These are phyloP conservation scores for Euleptes europaea DNA, from an alignment of 2,113 vertebrate species.

Conservation along the genomic window DNA sequence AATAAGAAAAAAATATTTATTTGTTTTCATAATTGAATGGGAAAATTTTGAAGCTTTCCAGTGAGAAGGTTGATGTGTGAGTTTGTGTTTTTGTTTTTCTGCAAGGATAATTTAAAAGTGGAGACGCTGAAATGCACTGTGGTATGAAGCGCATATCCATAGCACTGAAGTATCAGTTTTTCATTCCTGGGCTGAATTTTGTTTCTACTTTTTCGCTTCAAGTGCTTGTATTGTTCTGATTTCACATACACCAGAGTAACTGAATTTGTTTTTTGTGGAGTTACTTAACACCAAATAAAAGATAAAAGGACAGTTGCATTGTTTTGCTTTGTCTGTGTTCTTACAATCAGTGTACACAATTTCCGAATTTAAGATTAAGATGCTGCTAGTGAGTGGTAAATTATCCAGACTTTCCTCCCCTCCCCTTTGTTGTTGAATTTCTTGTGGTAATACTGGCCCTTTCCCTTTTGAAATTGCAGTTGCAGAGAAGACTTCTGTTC, in stretches of 20 bases:
- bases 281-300: conserved; percentile 99
- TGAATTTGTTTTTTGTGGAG: conserved; percentile 99
- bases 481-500: neutral
- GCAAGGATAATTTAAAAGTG: conserved; percentile 78
- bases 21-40: conserved; percentile 72
- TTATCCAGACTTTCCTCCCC: neutral
- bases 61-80: conserved; percentile 76
- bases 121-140: conserved; percentile 80
- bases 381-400: neutral
- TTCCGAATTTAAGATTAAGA: too few species aligned
- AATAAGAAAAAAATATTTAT: conserved; percentile 71
- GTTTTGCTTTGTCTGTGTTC: conserved; percentile 34
- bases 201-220: conserved; percentile 78
- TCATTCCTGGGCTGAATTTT: conserved; percentile 78
- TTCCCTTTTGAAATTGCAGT: neutral
- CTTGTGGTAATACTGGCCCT: neutral
- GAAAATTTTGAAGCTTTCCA: conserved; percentile 75
- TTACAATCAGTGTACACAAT: accelerated
- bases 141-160: conserved; percentile 80
- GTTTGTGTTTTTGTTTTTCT: conserved; percentile 79
- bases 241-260: conserved; percentile 95
- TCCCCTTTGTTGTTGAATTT: neutral
- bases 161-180: conserved; percentile 80
- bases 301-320: conserved; percentile 62
- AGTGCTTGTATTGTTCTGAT: conserved; percentile 92